Base-by-base conservation (phyloP, 1,140 invertebrate genomes). In the Achatina immaculata region DNA sequence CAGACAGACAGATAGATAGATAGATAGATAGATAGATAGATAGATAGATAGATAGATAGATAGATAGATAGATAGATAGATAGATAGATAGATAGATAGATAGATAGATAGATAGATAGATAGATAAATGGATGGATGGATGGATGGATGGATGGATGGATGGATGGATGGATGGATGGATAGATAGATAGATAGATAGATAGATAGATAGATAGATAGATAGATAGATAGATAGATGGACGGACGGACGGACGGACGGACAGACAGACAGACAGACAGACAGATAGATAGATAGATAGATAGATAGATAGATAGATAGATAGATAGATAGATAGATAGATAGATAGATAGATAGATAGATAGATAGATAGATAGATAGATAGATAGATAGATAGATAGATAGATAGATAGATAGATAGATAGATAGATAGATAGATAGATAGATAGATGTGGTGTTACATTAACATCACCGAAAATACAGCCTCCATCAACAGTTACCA, bases 211-310 rank as follows among this genome's bases (percentile, higher is more conserved):
- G 55, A 24, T 58, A 58, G 55, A 24, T 58, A 24, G 55, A 24
- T 24, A 58, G 55, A 24, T 58, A 58, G 21, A 58, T 58, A 58
- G 55, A 58, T 58, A 58, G 55, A 58, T 58, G n/a, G 55, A 58
- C n/a, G n/a, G 55, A 58, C n/a, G n/a, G 55, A 58, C n/a, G n/a
- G 55, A 58, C n/a, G n/a, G 55, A 24, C n/a, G n/a, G 55, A 24
- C 4, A 58, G 55, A 58, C 24, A 58, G 55, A n/a, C 55, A 58
- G 19, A 48, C 45, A 19, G 19, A 48, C 45, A 19, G 45, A 48
- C 45, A 48, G 19, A 19, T 48, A 48, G 45, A 48, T 19, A 48
- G 45, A 48, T 19, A 48, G 45, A 48, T 7, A 48, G 45, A 19
- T 19, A 11, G 45, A 19, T 19, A 48, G 19, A 7, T 19, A 48